Conservation (phyloP, 2,797 vertebrate species). For the Xenopus petersii region DNA sequence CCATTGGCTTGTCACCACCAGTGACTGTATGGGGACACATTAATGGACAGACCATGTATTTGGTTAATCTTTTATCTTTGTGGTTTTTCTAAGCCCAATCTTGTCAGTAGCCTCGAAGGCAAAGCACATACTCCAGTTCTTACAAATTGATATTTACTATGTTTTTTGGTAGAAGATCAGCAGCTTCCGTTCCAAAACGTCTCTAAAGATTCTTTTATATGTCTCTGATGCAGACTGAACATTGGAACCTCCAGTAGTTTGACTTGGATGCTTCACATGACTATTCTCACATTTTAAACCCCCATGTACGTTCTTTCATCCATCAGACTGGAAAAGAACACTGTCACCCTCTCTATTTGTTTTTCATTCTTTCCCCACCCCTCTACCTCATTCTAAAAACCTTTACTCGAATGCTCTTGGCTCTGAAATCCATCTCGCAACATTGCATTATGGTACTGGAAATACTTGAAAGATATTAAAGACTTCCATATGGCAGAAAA, state of each 20-base stretch:
- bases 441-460: conserved; percentile 44
- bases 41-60: not conserved
- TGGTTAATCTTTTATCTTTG: not conserved
- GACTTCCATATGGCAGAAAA: conserved; percentile 47
- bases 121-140: conserved; percentile 18
- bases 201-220: conserved; percentile 21
- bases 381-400: not conserved
- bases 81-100: not conserved
- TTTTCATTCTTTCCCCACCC: not conserved
- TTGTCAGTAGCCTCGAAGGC: conserved; percentile 15
- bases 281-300: conserved; percentile 16
- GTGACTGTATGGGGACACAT: not conserved
- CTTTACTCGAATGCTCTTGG: conserved; percentile 19
- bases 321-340: conserved; percentile 29
- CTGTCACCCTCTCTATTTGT: conserved; percentile 5
- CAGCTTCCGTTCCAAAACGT: conserved; percentile 4
- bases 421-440: conserved; percentile 16
- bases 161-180: conserved; percentile 28
- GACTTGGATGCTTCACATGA: conserved; percentile 3
- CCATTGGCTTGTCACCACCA: not conserved
- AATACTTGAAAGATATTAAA: conserved; percentile 35
- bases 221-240: not conserved
- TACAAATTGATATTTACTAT: conserved; percentile 33
- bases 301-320: conserved; percentile 26
- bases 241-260: conserved; percentile 5